phyloP scores from a whole-genome alignment of 1,140 invertebrate genomes.

The Drosophila santomea region DNA sequence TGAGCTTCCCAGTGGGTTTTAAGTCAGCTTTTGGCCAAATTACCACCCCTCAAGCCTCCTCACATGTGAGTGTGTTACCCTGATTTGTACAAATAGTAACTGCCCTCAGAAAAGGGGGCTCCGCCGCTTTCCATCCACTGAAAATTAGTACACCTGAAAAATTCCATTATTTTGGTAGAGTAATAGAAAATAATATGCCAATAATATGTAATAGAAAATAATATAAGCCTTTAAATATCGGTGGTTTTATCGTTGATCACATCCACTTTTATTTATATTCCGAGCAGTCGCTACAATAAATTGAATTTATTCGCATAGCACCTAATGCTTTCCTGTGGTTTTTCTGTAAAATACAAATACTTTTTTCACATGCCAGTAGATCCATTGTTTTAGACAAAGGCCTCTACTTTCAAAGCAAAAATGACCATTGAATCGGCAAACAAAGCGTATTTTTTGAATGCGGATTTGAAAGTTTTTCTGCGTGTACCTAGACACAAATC shows the following conservation, averaged over 20 bases:
- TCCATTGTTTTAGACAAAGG: neutral
- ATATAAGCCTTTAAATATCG: too few species aligned
- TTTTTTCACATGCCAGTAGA: neutral
- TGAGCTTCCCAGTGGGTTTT: neutral
- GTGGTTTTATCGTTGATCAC: too few species aligned
- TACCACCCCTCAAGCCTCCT: neutral
- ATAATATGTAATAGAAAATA: too few species aligned
- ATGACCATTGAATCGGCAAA: neutral
- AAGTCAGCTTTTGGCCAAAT: neutral
- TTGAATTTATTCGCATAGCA: too few species aligned
- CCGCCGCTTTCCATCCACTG: neutral
- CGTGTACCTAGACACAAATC: constrained; percentile 11
- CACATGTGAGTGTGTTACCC: constrained; percentile 14
- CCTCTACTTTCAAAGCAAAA: neutral
- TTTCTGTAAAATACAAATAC: neutral
- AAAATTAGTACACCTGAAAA: constrained; percentile 4
- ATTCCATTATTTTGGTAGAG: too few species aligned
- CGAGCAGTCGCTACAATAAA: too few species aligned
- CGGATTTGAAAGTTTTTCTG: neutral
- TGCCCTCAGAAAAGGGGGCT: neutral
- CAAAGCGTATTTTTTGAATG: neutral
- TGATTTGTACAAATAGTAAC: constrained; percentile 65
- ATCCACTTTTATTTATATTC: too few species aligned
- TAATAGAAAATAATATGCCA: too few species aligned
- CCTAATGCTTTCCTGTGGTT: neutral